Conservation (phyloP, 2,888 invertebrate species). For the Tenthredo amoena region DNA sequence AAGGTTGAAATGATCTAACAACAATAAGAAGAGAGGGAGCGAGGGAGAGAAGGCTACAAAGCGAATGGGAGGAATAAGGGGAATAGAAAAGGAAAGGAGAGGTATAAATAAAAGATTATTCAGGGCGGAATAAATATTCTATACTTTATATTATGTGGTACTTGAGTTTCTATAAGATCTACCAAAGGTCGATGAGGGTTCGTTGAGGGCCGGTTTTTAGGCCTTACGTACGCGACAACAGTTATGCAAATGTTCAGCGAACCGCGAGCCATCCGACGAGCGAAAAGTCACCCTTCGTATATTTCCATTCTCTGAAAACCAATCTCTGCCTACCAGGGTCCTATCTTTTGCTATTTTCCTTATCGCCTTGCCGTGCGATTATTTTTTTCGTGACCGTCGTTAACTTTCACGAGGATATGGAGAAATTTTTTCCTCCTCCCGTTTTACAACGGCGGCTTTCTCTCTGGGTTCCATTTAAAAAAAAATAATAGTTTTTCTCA, state of each 20-base stretch:
- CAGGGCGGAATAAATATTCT: slow-evolving; percentile 41
- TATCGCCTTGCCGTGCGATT: slow-evolving; percentile 34
- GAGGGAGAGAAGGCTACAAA: neutral
- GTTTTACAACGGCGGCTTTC: neutral
- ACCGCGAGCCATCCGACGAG: slow-evolving; percentile 1
- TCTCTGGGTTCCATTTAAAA: neutral
- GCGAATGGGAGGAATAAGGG: neutral
- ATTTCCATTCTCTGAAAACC: slow-evolving; percentile 41
- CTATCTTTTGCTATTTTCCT: slow-evolving; percentile 40
- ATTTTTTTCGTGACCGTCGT: slow-evolving; percentile 38
- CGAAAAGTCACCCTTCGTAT: slow-evolving; percentile 7
- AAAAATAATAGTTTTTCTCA: neutral
- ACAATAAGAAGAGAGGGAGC: neutral
- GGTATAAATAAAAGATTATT: slow-evolving; percentile 38
- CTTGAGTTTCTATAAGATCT: slow-evolving; percentile 35
- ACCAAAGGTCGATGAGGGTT: neutral
- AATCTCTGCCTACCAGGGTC: slow-evolving; percentile 6
- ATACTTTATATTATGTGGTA: slow-evolving; percentile 26
- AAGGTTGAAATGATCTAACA: neutral
- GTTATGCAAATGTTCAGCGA: slow-evolving; percentile 37
- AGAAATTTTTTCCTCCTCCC: neutral
- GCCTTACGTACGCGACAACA: slow-evolving; percentile 26
- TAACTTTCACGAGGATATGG: slow-evolving; percentile 36
- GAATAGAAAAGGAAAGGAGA: neutral
- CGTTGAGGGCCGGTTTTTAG: slow-evolving; percentile 27